Percentiles rank a stretch among this genome's conserved stretches.
Evolutionary conservation across 2,797 vertebrate genomes (phyloP).

Genomic region (Onychomys leucogaster): DNA sequence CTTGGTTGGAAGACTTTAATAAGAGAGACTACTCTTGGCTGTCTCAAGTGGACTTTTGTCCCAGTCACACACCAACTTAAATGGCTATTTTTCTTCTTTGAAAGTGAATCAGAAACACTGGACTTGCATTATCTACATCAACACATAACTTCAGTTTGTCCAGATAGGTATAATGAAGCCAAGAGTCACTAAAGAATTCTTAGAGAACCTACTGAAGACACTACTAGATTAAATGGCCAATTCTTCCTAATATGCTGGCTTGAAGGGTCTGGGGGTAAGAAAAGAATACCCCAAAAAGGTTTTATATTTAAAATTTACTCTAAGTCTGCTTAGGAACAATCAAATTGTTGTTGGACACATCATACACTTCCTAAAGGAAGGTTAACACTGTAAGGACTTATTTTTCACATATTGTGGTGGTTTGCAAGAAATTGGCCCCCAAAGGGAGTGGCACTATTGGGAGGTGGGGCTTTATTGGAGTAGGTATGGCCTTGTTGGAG

Average conservation of each 20-base stretch:
- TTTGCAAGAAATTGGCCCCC: not conserved
- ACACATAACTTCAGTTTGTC: not conserved
- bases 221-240: not conserved
- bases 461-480: not conserved
- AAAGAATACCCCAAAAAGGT: not conserved
- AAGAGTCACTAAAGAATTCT: not conserved
- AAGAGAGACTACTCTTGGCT: not conserved
- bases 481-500: not conserved
- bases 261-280: not conserved
- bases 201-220: not conserved
- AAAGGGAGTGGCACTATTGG: not conserved
- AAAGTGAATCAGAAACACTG: not conserved
- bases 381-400: not conserved
- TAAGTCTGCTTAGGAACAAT: not conserved
- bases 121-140: not conserved
- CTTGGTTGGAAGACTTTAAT: not conserved
- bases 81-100: constrained; percentile 13
- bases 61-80: not conserved
- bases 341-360: not conserved
- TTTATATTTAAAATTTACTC: not conserved
- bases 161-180: not conserved
- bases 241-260: not conserved
- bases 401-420: not conserved
- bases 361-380: not conserved
- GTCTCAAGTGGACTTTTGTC: not conserved